Base-by-base conservation (phyloP, 2,888 invertebrate genomes). In the Trissolcus brochymenae region DNA sequence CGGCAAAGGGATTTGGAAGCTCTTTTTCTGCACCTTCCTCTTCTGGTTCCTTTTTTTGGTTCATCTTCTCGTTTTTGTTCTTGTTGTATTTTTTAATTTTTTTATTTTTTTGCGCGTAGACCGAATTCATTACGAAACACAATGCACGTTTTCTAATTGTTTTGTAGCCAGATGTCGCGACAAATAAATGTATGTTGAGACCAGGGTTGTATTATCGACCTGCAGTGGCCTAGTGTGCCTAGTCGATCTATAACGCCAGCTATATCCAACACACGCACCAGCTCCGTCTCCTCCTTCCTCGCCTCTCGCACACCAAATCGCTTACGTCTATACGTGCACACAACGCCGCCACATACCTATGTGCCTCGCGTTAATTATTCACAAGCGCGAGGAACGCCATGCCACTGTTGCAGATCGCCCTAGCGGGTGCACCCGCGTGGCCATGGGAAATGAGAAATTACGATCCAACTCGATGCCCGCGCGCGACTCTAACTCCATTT, bases 141-240 rank as follows among this genome's bases (percentile, higher is more conserved):
- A 29, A 51, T 55, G 9, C 35, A 41, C 59, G 14, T 60, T 56
- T 76, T 60, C 41, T 76, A 76, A 70, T 76, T 76, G 70, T 76
- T 75, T 76, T 66, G 76, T 66, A 73, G 70, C 68, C 66, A 73
- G 68, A 74, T 74, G 73, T 71, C 78, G 74, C 67, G 56, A 74
- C 74, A 74, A 74, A 74, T 74, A 78, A 79, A 73, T 76, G 78
- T 71, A 78, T 64, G 73, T 62, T 73, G 66, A 66, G 55, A 25
- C 64, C 70, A 67, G 72, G 72, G 73, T 74, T 75, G 76, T 72
- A 68, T 74, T 81, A 81, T 81, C 81, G 81, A 81, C 80, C 80
- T 76, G 78, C 80, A 74, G 75, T 79, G 81, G 81, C 81, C 82
- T 81, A 82, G 81, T 82, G 78, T 79, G 74, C 66, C 79, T 71